Evolutionary conservation across 1,140 invertebrate species (phyloP), one percentile per base, ranked within the genome.

Genomic region (Belonocnema kinseyi): DNA sequence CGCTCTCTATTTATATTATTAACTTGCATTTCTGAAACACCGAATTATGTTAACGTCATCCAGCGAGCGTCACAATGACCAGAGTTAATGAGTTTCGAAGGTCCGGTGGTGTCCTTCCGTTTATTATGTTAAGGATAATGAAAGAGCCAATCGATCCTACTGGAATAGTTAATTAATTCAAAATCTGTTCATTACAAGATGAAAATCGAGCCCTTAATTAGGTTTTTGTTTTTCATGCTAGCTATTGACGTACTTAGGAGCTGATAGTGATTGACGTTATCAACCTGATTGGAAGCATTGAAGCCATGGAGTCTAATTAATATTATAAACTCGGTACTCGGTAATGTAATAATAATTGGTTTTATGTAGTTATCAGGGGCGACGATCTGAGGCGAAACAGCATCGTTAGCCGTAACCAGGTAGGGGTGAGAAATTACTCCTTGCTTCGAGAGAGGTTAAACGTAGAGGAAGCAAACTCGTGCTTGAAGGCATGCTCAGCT

Each of bases 41-140:
- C 58, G 14, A 66, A 66, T 66, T 40, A 66, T 66, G 58, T 46
- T 40, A 40, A 66, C 40, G 58, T 46, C 11, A 16, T 66, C 61
- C 16, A 33, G 21, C 33, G 61, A 66, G 40, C 61, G 61, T 66
- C 61, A 66, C 61, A 66, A 66, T 66, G 61, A 33, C 61, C 61
- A 66, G 40, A 66, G 61, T 66, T 66, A 66, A 66, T 66, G 61
- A 66, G 61, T 66, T 66, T 66, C 40, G 61, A 40, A 40, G 12
- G 61, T 46, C 26, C 61, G n/a, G 21, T 61, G 3, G 10, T 66
- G 61, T 66, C 40, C 13, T 66, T 33, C 33, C n/a, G 61, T 66
- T 66, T 66, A 40, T 46, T 66, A 66, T 66, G 61, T 66, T 33
- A n/a, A 14, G 61, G 26, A n/a, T 66, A 66, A 66, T 66, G 26